Evolutionary conservation across 2,797 vertebrate genomes (phyloP).

Genomic region (Mormyrus proboscirostris): DNA sequence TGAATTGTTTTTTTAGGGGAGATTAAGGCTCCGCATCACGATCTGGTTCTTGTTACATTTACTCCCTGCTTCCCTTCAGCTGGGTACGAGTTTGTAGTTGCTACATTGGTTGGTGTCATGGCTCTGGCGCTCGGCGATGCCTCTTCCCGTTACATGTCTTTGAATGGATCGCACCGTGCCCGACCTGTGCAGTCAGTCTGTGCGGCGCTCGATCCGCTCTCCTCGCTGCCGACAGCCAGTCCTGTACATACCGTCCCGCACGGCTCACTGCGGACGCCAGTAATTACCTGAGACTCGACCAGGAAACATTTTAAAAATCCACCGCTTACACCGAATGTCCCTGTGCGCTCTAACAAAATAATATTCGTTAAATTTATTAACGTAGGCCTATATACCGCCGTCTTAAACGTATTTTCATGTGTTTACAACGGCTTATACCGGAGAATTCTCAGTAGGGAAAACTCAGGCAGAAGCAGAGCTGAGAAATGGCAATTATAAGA

Average conservation of each 20-base stretch:
- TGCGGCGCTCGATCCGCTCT: not conserved
- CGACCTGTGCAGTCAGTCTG: not conserved
- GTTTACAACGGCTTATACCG: not conserved
- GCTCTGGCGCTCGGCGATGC: not conserved
- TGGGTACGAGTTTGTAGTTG: not conserved
- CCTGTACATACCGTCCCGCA: not conserved
- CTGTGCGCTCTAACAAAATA: not conserved
- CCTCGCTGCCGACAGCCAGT: not conserved
- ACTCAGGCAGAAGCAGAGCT: not conserved
- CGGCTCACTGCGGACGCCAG: not conserved
- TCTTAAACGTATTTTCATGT: not conserved
- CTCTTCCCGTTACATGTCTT: not conserved
- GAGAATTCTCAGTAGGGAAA: not conserved
- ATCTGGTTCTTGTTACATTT: not conserved
- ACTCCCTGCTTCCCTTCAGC: not conserved
- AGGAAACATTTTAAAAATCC: not conserved
- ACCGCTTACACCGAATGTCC: not conserved
- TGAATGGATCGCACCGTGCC: not conserved
- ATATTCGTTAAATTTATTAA: not conserved
- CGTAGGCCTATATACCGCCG: not conserved
- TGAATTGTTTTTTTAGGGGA: conserved; percentile 33
- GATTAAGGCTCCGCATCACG: conserved; percentile 27
- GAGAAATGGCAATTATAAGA: not conserved
- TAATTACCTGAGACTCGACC: not conserved
- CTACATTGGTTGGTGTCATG: not conserved